Conservation (phyloP, 2,113 vertebrate genomes). For the Syrrhaptes paradoxus region DNA sequence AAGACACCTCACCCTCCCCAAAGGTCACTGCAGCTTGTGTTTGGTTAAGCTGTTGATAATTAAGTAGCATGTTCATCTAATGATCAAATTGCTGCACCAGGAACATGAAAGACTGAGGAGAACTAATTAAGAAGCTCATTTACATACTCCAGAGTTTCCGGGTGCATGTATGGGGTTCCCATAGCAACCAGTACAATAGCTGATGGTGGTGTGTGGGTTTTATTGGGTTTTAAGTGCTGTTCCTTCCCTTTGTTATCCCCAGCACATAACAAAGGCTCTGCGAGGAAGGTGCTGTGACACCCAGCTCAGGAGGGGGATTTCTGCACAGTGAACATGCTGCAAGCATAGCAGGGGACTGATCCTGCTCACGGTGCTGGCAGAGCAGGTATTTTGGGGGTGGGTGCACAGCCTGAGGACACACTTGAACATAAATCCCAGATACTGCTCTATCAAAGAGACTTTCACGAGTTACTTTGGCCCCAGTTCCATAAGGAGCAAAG, state of each 20-base stretch:
- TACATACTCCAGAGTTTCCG: constrained; percentile 69
- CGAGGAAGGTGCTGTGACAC: not conserved
- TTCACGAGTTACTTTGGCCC: not conserved
- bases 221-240: constrained; percentile 36
- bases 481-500: not conserved
- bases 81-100: constrained; percentile 32
- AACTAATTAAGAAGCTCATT: constrained; percentile 68
- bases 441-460: not conserved
- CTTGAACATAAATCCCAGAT: not conserved
- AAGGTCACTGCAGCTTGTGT: constrained; percentile 31
- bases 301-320: not conserved
- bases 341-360: not conserved
- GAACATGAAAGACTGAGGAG: constrained; percentile 41
- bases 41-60: constrained; percentile 53
- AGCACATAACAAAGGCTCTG: constrained; percentile 38
- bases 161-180: constrained; percentile 66
- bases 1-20: not conserved
- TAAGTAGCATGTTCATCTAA: constrained; percentile 53
- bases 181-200: constrained; percentile 72
- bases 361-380: not conserved
- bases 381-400: not conserved
- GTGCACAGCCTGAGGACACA: not conserved
- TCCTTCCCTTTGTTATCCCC: constrained; percentile 60
- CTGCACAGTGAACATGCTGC: not conserved
- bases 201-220: constrained; percentile 30